A percentile compares a stretch with the other conserved stretches of the same genome.
Evolutionary conservation across 92 coral and sea anemone species (phyloP).

Genomic region (Chrysogorgia sp.): DNA sequence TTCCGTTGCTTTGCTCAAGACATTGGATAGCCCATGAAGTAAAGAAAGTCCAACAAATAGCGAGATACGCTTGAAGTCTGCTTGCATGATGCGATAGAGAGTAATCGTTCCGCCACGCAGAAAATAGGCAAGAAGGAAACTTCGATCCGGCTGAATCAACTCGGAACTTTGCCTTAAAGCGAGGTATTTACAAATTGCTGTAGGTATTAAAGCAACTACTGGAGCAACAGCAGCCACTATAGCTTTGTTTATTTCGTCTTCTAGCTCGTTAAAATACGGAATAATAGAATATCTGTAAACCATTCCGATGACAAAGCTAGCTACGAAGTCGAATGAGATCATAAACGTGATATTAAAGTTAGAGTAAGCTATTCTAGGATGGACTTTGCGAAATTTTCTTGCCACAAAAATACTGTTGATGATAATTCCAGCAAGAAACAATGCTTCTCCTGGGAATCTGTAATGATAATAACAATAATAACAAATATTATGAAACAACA

Average conservation of each 20-base stretch:
- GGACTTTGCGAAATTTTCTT: constrained; percentile 1
- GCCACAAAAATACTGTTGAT: neutral
- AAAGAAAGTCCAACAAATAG: constrained; percentile 62
- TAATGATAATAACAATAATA: too few species aligned
- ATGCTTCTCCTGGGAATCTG: neutral
- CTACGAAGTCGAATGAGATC: neutral
- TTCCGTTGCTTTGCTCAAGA: constrained; percentile 67
- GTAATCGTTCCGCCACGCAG: constrained; percentile 55
- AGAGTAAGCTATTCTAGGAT: neutral
- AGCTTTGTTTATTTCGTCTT: constrained; percentile 47
- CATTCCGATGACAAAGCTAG: neutral
- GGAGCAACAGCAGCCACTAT: constrained; percentile 67
- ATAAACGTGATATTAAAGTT: neutral
- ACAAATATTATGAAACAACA: too few species aligned
- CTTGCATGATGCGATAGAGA: constrained; percentile 72
- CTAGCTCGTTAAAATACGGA: constrained; percentile 45
- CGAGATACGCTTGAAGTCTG: constrained; percentile 62
- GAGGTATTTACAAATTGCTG: neutral
- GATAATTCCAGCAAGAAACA: constrained; percentile 1
- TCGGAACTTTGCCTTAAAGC: constrained; percentile 53
- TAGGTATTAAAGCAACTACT: constrained; percentile 39
- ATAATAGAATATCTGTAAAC: constrained; percentile 38
- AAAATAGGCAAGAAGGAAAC: constrained; percentile 47
- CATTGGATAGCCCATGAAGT: constrained; percentile 68
- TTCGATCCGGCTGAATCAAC: constrained; percentile 57